A percentile compares a stretch with the other conserved stretches of the same genome.
Conservation (phyloP, 2,797 vertebrate species). For the Cyclura pinguis region DNA sequence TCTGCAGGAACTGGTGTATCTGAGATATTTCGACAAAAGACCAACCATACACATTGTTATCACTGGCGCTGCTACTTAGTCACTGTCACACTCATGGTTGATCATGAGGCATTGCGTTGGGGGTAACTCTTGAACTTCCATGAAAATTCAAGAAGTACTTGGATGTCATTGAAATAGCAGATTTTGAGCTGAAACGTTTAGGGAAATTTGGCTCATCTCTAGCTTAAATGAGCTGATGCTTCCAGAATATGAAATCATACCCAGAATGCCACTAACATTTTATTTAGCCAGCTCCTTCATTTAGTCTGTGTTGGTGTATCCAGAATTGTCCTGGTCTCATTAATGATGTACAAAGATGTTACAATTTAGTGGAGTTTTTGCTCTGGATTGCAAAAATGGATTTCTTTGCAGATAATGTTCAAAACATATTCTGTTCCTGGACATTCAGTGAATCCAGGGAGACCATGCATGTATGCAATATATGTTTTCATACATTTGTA, state of each 20-base stretch:
- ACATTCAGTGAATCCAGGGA: neutral
- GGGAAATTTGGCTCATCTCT: neutral
- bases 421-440: neutral
- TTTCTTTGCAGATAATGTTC: neutral
- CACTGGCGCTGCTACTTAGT: slow-evolving; percentile 7
- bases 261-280: neutral
- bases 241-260: neutral
- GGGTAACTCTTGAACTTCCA: neutral
- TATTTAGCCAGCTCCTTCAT: neutral
- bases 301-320: neutral
- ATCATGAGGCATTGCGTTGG: neutral
- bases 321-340: neutral
- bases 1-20: neutral
- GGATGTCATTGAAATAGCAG: slow-evolving; percentile 1
- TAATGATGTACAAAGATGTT: neutral
- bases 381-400: neutral
- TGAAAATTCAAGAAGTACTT: neutral
- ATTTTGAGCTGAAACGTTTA: neutral
- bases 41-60: neutral
- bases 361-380: neutral
- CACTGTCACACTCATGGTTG: neutral
- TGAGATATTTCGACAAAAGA: slow-evolving; percentile 14
- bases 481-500: neutral
- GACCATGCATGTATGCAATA: too few species aligned
- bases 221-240: neutral